Base-by-base conservation (phyloP, 1,140 invertebrate genomes). In the Solen grandis region DNA sequence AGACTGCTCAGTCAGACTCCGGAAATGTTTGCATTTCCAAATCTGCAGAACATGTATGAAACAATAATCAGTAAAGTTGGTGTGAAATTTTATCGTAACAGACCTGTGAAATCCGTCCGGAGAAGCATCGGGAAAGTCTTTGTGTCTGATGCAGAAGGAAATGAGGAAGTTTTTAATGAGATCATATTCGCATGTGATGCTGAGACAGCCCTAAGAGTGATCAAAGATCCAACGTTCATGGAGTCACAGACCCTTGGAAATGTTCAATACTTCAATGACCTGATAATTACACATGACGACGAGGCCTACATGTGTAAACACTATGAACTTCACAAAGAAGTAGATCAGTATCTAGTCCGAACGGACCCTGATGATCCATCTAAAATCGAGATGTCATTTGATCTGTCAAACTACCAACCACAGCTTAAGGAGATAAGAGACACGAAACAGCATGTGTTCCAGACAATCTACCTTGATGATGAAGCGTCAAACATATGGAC, bases 131-230 rank as follows among this genome's bases (percentile, higher is more conserved):
- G 55, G 0, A 70, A 78, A 72, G 84, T 90, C 8, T 76, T 38
- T 59, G 85, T 87, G 3, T 77, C 50, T 1, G 88, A 89, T 66
- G 59, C 84, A 13, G 41, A 75, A n/a, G 80, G 78, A 1, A 66
- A 79, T 55, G 38, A 57, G 36, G 83, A 84, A 54, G 60, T 83
- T 19, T 90, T 85, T 82, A 85, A 90, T 84, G 86, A 87, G 13
- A 85, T 90, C 27, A 84, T 89, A 29, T 87, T 89, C 83, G 86
- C 88, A 0, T 90, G 89, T 83, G 86, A 89, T 83, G 89, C 88
- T 29, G 89, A 90, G 82, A 88, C 85, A 29, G 84, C 80, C n/a
- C 62, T 90, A 0, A 79, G 57, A 75, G 62, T 86, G 35, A 38
- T 90, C n/a, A 83, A 84, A 36, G 75, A 85, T 29, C 84, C 86